Conservation (phyloP, 2,113 vertebrate genomes). For the Aspiorhynchus laticeps region DNA sequence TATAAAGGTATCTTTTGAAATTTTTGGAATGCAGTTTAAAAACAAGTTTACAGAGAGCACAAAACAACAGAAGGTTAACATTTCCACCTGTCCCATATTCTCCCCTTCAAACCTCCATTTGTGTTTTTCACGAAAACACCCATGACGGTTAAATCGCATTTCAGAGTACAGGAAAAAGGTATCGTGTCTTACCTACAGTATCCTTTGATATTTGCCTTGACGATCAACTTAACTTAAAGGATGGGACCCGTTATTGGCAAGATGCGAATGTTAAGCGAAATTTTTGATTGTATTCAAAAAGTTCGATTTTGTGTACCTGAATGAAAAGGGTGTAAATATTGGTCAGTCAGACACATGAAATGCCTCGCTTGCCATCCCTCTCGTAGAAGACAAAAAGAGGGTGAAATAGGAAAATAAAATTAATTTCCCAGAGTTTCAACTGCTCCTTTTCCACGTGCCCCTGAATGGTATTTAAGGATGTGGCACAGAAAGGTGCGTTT, state of each 20-base stretch:
- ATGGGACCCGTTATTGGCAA: conserved; percentile 12
- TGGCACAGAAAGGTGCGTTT: conserved; percentile 72
- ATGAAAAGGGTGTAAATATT: conserved; percentile 71
- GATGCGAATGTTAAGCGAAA: conserved; percentile 2
- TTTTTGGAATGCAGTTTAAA: conserved; percentile 66
- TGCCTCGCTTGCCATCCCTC: conserved; percentile 48
- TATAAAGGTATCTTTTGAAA: conserved; percentile 66
- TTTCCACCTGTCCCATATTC: conserved; percentile 71
- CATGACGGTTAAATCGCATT: background rate
- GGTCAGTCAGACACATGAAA: conserved; percentile 73
- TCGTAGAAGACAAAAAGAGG: conserved; percentile 52
- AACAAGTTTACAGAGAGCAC: conserved; percentile 60
- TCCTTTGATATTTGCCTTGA: conserved; percentile 26
- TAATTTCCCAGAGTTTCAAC: conserved; percentile 74
- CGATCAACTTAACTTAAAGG: background rate
- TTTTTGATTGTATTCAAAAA: conserved; percentile 19
- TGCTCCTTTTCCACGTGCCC: conserved; percentile 65
- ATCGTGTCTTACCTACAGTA: background rate
- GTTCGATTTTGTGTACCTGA: conserved; percentile 59
- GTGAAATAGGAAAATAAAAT: conserved; percentile 35
- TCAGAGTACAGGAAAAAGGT: conserved; percentile 19
- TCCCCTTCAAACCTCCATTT: conserved; percentile 56
- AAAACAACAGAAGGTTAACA: conserved; percentile 70
- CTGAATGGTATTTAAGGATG: conserved; percentile 64
- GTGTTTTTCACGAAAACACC: conserved; percentile 3